Evolutionary conservation across 2,888 invertebrate genomes (phyloP), one percentile per base, ranked within the genome.

Genomic region (Athalia circularis): DNA sequence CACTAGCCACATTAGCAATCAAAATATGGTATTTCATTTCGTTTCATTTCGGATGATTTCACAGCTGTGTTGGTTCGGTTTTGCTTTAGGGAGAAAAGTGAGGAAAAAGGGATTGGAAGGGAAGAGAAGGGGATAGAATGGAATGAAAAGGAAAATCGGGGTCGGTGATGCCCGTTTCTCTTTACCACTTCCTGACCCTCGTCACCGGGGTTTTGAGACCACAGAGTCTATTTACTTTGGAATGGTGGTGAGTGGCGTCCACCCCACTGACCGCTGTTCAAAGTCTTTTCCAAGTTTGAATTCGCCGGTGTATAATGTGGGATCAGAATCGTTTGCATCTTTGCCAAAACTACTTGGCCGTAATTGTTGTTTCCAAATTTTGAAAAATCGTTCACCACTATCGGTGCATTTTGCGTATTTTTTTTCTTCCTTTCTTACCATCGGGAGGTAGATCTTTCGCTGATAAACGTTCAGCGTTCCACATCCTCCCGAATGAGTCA

Each of bases 1-100:
- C 29, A n/a, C n/a, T n/a, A n/a, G 29, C 29, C 85, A 83, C 86
- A 86, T 86, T 86, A 86, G 86, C 85, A 86, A 87, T 81, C 85
- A 87, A 83, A 87, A 86, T 87, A 86, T 80, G 80, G 83, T 75
- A 67, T 29, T 29, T 29, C 43, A 62, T 4, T 7, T 8, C n/a
- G 47, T n/a, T 29, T 29, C 15, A 68, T 29, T 9, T 52, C 50
- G 5, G 65, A 50, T 29, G 68, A 52, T 68, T 68, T 68, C n/a
- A 50, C 68, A 68, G 68, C 68, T 68, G 68, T 68, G 68, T 68
- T 54, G 54, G 54, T 11, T 43, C 68, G 68, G 68, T 68, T 52
- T 68, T 7, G 15, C 13, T 13, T n/a, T 11, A 7, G 61, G 4
- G 29, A 29, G 29, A 29, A 29, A 29, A 29, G 29, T 29, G 29